A percentile compares a stretch with the other conserved stretches of the same genome.
These are phyloP conservation scores for Benitochromis conjunctus DNA, from an alignment of 2,113 vertebrate genomes.

Conservation along the genomic window DNA sequence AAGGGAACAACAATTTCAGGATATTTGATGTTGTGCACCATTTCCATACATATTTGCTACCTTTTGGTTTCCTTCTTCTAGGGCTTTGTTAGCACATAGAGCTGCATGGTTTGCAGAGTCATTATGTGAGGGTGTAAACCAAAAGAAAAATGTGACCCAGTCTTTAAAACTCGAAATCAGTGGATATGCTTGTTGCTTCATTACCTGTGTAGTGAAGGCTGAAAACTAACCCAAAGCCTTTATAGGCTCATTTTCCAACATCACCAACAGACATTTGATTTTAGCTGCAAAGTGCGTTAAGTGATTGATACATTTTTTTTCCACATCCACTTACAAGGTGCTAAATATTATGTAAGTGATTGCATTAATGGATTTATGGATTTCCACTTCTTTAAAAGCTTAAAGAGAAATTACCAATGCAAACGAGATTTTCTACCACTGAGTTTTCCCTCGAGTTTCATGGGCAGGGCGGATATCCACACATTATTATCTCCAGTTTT, in stretches of 20 bases:
- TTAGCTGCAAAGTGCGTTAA: no score
- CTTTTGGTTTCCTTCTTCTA: not conserved
- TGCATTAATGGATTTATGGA: not conserved
- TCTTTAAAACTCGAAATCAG: not conserved
- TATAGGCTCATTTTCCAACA: not conserved
- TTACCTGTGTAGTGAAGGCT: not conserved
- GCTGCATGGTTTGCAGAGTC: not conserved
- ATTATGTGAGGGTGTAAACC: not conserved
- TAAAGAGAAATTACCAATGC: not conserved
- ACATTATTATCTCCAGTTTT: not conserved
- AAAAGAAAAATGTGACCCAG: not conserved
- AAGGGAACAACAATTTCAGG: not conserved
- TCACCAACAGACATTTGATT: not conserved
- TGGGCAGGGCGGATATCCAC: not conserved
- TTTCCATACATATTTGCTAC: not conserved
- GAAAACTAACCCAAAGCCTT: not conserved
- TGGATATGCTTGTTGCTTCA: not conserved
- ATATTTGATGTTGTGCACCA: not conserved
- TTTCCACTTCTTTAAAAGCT: not conserved
- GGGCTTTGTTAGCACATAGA: not conserved
- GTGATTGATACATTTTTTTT: not conserved
- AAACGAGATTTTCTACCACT: not conserved
- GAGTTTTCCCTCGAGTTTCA: not conserved
- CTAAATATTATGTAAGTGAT: not conserved
- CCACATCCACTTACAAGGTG: not conserved